Conservation (phyloP, 2,797 vertebrate species). For the Halcyon smyrnensis region DNA sequence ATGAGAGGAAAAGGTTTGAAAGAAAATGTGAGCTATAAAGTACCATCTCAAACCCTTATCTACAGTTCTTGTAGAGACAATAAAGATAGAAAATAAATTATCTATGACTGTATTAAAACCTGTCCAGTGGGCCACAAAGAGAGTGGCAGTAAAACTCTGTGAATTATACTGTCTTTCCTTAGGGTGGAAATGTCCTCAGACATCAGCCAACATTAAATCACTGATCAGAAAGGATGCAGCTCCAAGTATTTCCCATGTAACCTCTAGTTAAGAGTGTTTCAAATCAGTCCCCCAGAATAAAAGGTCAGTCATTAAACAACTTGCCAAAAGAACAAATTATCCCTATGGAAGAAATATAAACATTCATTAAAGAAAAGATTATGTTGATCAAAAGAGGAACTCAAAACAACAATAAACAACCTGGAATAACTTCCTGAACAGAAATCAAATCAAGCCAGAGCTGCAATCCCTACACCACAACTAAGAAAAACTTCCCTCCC, state of each 20-base stretch:
- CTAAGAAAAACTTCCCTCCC: not conserved
- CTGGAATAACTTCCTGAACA: conserved; percentile 10
- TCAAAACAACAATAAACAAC: conserved; percentile 12
- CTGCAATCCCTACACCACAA: not conserved
- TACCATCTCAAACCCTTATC: not conserved
- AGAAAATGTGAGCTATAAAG: not conserved
- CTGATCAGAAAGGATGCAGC: not conserved
- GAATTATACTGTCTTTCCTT: not conserved
- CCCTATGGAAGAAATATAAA: conserved; percentile 19
- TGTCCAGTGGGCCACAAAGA: not conserved
- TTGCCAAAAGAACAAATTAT: conserved; percentile 37
- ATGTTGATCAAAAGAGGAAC: conserved; percentile 15
- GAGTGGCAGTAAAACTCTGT: not conserved
- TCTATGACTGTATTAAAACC: not conserved
- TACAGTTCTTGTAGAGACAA: not conserved
- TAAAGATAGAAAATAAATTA: not conserved
- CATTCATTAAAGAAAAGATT: conserved; percentile 10
- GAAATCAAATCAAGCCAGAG: not conserved
- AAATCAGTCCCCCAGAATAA: not conserved
- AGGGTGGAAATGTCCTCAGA: not conserved
- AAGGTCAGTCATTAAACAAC: conserved; percentile 13
- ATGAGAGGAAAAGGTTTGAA: not conserved
- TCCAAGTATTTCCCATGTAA: conserved; percentile 3
- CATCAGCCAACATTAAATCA: conserved; percentile 16
- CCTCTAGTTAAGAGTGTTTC: not conserved